Conservation (phyloP, 2,888 invertebrate genomes). For the Molorchus minor region DNA sequence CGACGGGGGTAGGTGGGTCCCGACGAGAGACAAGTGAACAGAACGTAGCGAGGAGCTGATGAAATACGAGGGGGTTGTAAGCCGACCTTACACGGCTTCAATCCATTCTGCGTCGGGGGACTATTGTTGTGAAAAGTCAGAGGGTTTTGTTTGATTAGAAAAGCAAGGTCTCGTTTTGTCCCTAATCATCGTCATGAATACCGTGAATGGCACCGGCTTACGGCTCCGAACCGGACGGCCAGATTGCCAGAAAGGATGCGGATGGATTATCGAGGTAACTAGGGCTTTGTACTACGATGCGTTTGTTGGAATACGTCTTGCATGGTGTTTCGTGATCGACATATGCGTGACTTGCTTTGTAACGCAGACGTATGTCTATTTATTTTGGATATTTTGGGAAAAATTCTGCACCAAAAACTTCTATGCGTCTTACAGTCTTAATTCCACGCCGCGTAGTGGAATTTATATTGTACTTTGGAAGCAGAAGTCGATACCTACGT, state of each 20-base stretch:
- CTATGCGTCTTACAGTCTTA: too few species aligned
- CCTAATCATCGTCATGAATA: conserved; percentile 59
- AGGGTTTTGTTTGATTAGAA: conserved; percentile 63
- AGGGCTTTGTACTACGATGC: conserved; percentile 15
- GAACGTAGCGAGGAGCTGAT: conserved; percentile 44
- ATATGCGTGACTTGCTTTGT: too few species aligned
- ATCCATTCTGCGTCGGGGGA: conserved; percentile 52
- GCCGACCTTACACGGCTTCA: conserved; percentile 59
- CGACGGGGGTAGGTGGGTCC: conserved; percentile 44
- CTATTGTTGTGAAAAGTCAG: conserved; percentile 62
- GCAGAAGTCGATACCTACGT: too few species aligned
- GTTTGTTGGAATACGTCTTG: too few species aligned
- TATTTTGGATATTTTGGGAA: too few species aligned
- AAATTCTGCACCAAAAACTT: too few species aligned
- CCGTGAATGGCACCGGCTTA: conserved; percentile 45
- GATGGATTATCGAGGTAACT: conserved; percentile 32
- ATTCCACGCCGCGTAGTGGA: too few species aligned
- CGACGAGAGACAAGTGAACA: conserved; percentile 44
- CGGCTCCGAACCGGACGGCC: conserved; percentile 30
- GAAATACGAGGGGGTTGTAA: conserved; percentile 50
- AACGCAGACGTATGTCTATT: too few species aligned
- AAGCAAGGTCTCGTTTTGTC: conserved; percentile 59
- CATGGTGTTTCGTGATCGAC: too few species aligned
- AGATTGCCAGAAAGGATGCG: conserved; percentile 37
- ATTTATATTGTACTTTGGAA: too few species aligned